Evolutionary conservation across 2,113 vertebrate species (phyloP), one percentile per base, ranked within the genome.

Genomic region (Siniperca chuatsi): DNA sequence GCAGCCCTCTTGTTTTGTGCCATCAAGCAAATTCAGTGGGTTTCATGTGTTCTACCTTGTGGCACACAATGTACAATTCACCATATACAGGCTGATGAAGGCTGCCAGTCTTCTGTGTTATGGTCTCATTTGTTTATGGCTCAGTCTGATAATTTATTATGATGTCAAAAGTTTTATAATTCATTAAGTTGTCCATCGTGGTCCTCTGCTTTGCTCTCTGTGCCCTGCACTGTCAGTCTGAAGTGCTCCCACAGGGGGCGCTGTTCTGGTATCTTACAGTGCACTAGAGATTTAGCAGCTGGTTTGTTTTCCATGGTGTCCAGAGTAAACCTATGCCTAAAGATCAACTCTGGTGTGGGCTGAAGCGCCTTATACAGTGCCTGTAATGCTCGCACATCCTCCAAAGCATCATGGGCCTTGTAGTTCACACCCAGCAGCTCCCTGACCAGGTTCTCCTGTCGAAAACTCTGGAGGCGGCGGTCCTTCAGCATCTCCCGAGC

Each of bases 331-430:
- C 21, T 58, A 13, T 95, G 92, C 25, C 55, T 87, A 3, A 40
- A 23, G 23, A 93, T n/a, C 42, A 92, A 6, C 18, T 82, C 89
- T 0, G 54, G 8, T 4, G 52, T 75, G 16, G 94, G 93, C 35
- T 44, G 85, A 58, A 95, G 94, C 8, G 67, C 85, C 1, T 42
- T 4, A 40, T 87, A 95, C 0, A 96, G 93, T 0, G 79, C 70
- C 87, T 95, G 94, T n/a, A 96, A 83, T 0, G 90, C 77, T n/a
- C 79, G 81, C 48, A 91, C 94, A 18, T 96, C 95, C 76, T 95
- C 92, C 37, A 92, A 52, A 52, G 95, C 95, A 79, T 96, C 80
- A 18, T 96, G 95, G 75, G 93, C 94, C 10, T 80, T 81, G 85
- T 96, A 96, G 68, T 78, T 62, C 81, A 92, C 16, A 0, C 91